phyloP scores from a whole-genome alignment of 2,888 invertebrate genomes.

The Nephrotoma appendiculata region DNA sequence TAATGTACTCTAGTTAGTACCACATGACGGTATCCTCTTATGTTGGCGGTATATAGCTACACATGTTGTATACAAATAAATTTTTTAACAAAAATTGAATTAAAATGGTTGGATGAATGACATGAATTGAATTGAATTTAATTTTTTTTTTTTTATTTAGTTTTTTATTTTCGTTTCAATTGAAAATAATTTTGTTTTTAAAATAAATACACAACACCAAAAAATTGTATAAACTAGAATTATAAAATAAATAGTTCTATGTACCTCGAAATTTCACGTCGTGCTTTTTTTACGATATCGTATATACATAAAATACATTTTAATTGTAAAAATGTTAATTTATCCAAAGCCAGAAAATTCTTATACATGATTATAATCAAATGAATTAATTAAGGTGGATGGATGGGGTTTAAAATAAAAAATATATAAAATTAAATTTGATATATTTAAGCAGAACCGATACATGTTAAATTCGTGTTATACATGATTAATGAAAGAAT shows the following conservation, averaged over 20 bases:
- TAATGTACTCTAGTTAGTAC: not conserved
- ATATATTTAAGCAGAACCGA: not conserved
- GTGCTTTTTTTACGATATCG: no score
- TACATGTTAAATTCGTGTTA: not conserved
- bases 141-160: not conserved
- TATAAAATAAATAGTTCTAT: not conserved
- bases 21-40: not conserved
- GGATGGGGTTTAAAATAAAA: not conserved
- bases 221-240: not conserved
- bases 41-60: not conserved
- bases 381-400: not conserved
- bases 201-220: not conserved
- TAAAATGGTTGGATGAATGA: not conserved
- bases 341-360: not conserved
- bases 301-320: not conserved
- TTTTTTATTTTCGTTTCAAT: not conserved
- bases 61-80: not conserved
- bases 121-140: not conserved
- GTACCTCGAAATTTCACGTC: not conserved
- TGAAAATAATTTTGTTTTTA: not conserved
- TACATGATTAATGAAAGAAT: not conserved
- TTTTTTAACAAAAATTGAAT: not conserved
- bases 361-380: not conserved
- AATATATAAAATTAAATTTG: not conserved
- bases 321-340: not conserved